Evolutionary conservation across 2,797 vertebrate species (phyloP).

Genomic region (Sebastolobus altivelis): DNA sequence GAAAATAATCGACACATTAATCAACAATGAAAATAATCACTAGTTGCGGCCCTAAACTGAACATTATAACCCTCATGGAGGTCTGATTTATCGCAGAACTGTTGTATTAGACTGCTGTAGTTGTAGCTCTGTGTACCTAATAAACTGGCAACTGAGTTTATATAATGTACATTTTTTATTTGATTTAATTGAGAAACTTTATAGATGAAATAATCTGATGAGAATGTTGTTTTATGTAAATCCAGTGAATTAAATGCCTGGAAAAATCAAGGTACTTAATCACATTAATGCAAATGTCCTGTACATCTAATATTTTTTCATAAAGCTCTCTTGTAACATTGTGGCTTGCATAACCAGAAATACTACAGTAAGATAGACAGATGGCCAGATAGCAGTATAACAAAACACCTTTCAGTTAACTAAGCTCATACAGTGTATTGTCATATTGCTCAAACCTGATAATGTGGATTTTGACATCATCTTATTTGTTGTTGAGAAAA

Average conservation of each 20-base stretch:
- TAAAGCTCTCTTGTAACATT: not conserved
- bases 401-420: not conserved
- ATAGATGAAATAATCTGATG: not conserved
- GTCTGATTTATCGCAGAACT: not conserved
- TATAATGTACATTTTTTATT: not conserved
- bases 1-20: rapidly evolving
- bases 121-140: not conserved
- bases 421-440: not conserved
- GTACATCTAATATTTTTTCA: not conserved
- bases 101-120: not conserved
- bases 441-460: not conserved
- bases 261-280: not conserved
- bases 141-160: not conserved
- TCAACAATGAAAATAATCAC: too few species aligned
- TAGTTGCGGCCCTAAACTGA: too few species aligned
- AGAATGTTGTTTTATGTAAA: not conserved
- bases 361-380: not conserved
- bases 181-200: not conserved
- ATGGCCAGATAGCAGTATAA: not conserved
- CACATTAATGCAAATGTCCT: not conserved
- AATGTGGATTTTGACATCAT: not conserved
- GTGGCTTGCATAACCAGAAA: not conserved
- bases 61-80: too few species aligned
- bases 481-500: too few species aligned
- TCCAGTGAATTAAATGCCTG: not conserved